A percentile compares a stretch with the other conserved stretches of the same genome.
phyloP scores from a whole-genome alignment of 2,888 invertebrate species.

The Lasioglossum morio region DNA sequence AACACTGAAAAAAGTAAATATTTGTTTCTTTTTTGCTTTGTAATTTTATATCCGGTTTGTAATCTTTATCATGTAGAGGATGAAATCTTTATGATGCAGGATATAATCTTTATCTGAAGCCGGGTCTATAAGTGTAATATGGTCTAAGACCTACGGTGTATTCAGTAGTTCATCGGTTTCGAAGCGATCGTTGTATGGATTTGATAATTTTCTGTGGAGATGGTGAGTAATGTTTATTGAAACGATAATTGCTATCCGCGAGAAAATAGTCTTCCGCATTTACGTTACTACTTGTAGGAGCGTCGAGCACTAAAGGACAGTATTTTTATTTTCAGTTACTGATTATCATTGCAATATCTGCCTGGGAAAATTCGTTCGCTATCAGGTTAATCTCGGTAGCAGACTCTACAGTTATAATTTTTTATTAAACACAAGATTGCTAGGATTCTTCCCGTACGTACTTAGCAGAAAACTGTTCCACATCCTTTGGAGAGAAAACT shows the following conservation, averaged over 20 bases:
- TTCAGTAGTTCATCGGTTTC: neutral
- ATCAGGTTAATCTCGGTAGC: neutral
- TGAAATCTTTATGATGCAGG: no score
- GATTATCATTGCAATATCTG: neutral
- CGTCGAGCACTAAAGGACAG: neutral
- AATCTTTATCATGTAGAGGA: no score
- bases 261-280: neutral
- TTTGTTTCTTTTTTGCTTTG: no score
- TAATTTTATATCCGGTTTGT: no score
- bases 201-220: neutral
- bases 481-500: conserved; percentile 47
- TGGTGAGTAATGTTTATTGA: neutral
- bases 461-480: conserved; percentile 39
- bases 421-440: neutral
- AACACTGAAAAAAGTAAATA: no score
- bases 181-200: neutral
- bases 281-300: no score
- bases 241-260: neutral
- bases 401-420: neutral
- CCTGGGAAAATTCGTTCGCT: neutral
- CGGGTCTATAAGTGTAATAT: no score
- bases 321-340: neutral
- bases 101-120: no score
- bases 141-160: neutral
- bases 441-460: conserved; percentile 17